Conservation (phyloP, 2,888 invertebrate genomes). For the Drosophila testacea region DNA sequence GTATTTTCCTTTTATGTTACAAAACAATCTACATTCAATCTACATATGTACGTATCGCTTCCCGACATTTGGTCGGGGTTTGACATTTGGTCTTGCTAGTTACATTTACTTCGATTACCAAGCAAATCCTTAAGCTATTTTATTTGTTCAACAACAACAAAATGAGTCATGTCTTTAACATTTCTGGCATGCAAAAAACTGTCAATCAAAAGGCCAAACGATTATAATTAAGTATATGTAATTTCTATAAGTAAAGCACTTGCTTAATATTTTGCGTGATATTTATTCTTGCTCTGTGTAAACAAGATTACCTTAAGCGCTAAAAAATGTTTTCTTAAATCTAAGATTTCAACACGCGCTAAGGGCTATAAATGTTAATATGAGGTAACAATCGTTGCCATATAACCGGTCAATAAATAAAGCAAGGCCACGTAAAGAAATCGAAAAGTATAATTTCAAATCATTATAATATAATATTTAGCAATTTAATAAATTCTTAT, state of each 20-base stretch:
- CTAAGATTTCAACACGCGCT: slow-evolving; percentile 3
- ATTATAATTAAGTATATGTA: background rate
- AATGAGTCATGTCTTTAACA: background rate
- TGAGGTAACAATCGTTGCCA: slow-evolving; percentile 27
- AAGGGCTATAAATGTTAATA: slow-evolving; percentile 3
- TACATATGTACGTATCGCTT: background rate
- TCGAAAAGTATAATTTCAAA: slow-evolving; percentile 12
- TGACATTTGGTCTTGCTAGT: background rate
- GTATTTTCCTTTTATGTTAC: slow-evolving; percentile 1
- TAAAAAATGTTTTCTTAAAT: background rate
- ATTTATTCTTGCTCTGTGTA: slow-evolving; percentile 1
- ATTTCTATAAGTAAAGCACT: slow-evolving; percentile 1
- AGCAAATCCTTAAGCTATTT: background rate
- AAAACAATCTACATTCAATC: background rate
- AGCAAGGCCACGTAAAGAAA: background rate
- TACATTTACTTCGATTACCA: background rate
- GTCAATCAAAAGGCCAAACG: background rate
- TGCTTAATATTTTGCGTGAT: slow-evolving; percentile 3
- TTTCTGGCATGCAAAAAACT: background rate
- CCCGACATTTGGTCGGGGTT: background rate
- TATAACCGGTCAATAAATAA: background rate
- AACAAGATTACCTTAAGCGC: slow-evolving; percentile 7
- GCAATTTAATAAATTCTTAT: slow-evolving; percentile 4
- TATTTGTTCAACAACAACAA: too few species aligned
- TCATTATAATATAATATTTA: slow-evolving; percentile 1